Conservation (phyloP, 2,113 vertebrate genomes). For the Saimiri boliviensis region DNA sequence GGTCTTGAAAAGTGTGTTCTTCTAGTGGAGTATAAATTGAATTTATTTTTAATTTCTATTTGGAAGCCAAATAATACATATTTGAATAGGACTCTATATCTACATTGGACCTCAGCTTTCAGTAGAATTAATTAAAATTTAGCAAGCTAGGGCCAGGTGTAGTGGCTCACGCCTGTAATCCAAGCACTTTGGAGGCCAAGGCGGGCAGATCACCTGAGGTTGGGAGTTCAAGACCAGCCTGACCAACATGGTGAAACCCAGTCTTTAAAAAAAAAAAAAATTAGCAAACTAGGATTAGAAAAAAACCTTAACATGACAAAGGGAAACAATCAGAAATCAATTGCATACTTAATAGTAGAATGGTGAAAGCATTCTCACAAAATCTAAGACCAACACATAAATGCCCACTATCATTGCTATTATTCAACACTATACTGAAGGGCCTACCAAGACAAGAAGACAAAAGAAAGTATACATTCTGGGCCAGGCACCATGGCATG, state of each 20-base stretch:
- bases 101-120: neutral
- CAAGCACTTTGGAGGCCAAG: too few relatives aligned
- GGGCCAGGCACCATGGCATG: neutral
- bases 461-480: neutral
- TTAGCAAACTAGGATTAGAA: neutral
- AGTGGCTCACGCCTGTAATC: too few relatives aligned
- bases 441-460: neutral
- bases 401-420: neutral
- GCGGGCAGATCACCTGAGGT: too few relatives aligned
- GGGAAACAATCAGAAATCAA: neutral
- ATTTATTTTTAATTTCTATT: slow-evolving; percentile 6
- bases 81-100: neutral
- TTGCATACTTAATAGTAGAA: neutral
- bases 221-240: too few relatives aligned
- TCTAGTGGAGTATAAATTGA: neutral
- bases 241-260: too few relatives aligned
- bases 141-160: too few relatives aligned
- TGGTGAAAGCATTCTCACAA: slow-evolving; percentile 1
- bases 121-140: slow-evolving; percentile 2
- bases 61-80: neutral
- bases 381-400: neutral
- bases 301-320: neutral
- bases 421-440: neutral
- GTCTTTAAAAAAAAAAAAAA: too few relatives aligned
- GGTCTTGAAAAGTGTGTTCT: neutral